These are phyloP conservation scores for Bombus superbus DNA, from an alignment of 1,140 invertebrate genomes.

Conservation along the genomic window DNA sequence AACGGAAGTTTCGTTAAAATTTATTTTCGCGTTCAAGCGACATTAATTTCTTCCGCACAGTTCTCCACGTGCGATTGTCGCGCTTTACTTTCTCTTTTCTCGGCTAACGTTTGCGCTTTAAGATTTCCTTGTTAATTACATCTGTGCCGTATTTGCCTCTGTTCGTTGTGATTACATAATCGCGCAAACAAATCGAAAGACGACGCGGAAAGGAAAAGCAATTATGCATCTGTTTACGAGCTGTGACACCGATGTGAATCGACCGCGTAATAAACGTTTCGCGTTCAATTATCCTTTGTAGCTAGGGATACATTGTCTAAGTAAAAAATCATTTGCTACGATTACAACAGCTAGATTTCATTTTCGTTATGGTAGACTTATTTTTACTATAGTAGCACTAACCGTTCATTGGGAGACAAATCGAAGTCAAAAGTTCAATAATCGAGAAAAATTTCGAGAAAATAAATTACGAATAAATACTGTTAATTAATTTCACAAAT, in stretches of 20 bases:
- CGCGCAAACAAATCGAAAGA: neutral
- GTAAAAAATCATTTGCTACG: neutral
- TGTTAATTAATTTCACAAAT: no score
- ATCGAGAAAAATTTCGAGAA: no score
- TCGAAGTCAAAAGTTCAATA: no score
- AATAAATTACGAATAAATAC: no score
- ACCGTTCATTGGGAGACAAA: no score
- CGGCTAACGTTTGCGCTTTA: neutral
- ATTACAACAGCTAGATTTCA: neutral
- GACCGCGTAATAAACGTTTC: neutral
- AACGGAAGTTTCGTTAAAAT: neutral
- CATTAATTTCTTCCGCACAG: neutral
- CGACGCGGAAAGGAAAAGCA: no score
- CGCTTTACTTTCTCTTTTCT: neutral
- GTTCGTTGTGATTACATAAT: neutral
- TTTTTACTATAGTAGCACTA: no score
- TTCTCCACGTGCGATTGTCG: neutral
- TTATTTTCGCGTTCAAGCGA: neutral
- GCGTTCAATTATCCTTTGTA: neutral
- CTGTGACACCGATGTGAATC: neutral
- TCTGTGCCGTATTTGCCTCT: no score
- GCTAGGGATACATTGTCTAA: neutral
- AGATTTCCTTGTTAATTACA: slow-evolving; percentile 3
- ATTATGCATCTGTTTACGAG: neutral
- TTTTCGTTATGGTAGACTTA: no score